Evolutionary conservation across 2,888 invertebrate genomes (phyloP).

Genomic region (Smittia sp.): DNA sequence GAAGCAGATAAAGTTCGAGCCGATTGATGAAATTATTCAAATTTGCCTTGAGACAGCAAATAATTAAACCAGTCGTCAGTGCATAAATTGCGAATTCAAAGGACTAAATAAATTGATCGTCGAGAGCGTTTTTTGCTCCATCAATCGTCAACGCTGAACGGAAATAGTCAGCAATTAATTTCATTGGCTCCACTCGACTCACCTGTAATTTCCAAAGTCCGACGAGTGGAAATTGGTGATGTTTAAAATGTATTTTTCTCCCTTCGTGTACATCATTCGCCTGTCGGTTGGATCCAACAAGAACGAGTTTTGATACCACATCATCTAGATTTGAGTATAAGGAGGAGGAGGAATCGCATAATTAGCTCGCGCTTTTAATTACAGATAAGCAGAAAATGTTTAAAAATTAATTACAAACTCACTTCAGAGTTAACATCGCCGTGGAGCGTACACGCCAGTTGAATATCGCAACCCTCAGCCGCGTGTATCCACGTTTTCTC

Average conservation of each 20-base stretch:
- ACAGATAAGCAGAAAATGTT: conserved; percentile 20
- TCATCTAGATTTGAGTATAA: conserved; percentile 56
- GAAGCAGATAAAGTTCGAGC: background rate
- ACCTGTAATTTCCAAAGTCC: conserved; percentile 63
- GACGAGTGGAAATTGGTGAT: conserved; percentile 61
- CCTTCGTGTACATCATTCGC: conserved; percentile 60
- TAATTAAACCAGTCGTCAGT: conserved; percentile 30
- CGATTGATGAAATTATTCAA: conserved; percentile 28
- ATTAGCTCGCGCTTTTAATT: background rate
- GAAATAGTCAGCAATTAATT: background rate
- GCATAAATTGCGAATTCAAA: background rate
- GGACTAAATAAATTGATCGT: background rate
- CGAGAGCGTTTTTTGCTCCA: background rate
- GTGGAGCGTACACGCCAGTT: conserved; percentile 62
- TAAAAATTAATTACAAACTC: conserved; percentile 43
- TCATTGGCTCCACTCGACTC: conserved; percentile 46
- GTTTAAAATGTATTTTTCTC: conserved; percentile 59
- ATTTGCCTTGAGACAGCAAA: conserved; percentile 24
- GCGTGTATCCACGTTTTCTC: conserved; percentile 63
- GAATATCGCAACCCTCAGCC: conserved; percentile 62
- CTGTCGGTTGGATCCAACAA: conserved; percentile 62
- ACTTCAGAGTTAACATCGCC: conserved; percentile 59
- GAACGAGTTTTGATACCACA: conserved; percentile 66
- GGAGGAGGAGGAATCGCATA: background rate
- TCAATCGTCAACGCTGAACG: background rate